Conservation (phyloP, 2,797 vertebrate species). For the Microctenopoma stevenorrisi region DNA sequence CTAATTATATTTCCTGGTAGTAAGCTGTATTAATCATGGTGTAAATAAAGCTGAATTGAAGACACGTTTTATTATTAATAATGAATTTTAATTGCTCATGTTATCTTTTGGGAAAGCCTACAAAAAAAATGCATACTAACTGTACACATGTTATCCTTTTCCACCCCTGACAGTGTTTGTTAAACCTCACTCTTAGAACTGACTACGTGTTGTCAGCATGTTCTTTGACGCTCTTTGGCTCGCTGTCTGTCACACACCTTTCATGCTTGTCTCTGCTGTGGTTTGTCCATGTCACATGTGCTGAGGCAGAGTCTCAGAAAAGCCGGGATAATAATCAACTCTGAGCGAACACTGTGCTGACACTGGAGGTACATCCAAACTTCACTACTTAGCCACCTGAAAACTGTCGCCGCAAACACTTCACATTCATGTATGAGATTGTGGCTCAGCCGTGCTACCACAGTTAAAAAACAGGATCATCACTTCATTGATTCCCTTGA, state of each 20-base stretch:
- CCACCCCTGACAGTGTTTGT: slow-evolving; percentile 21
- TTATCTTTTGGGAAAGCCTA: not conserved
- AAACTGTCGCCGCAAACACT: slow-evolving; percentile 24
- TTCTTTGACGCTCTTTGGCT: slow-evolving; percentile 34
- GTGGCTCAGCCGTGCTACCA: not conserved
- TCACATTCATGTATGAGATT: slow-evolving; percentile 3
- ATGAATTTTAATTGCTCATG: not conserved
- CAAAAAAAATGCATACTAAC: too few species aligned
- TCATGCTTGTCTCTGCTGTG: slow-evolving; percentile 50
- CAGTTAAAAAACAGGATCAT: slow-evolving; percentile 1
- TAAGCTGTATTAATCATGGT: not conserved
- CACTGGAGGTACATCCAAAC: slow-evolving; percentile 18
- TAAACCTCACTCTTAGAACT: slow-evolving; percentile 7
- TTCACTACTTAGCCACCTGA: slow-evolving; percentile 26
- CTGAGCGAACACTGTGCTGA: slow-evolving; percentile 45
- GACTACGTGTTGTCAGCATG: slow-evolving; percentile 49
- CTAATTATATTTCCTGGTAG: not conserved
- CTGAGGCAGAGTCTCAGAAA: slow-evolving; percentile 57
- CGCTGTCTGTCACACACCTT: slow-evolving; percentile 49
- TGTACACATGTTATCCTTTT: not conserved
- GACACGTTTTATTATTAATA: not conserved
- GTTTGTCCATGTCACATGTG: slow-evolving; percentile 61
- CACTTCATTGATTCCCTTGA: not conserved
- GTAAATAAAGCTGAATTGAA: slow-evolving; percentile 8
- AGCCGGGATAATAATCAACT: slow-evolving; percentile 50